These are phyloP conservation scores for Gobio gobio DNA, from an alignment of 2,113 vertebrate genomes.

Conservation along the genomic window DNA sequence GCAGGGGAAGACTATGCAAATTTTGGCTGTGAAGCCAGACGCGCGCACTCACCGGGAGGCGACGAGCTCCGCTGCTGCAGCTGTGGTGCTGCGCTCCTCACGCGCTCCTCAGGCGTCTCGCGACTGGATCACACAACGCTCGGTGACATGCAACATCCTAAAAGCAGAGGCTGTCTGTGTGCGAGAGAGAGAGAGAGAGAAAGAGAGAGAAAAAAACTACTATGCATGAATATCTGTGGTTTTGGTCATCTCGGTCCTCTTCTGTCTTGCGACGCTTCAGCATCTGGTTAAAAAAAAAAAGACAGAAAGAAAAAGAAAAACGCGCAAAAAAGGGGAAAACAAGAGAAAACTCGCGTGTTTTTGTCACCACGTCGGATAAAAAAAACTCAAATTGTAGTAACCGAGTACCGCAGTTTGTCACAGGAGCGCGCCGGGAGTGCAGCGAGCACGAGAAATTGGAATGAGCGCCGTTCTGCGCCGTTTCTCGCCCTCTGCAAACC, in stretches of 20 bases:
- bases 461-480: constrained; percentile 63
- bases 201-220: constrained; percentile 41
- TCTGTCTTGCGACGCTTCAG: constrained; percentile 64
- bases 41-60: constrained; percentile 74
- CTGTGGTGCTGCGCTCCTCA: constrained; percentile 64
- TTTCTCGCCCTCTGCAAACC: constrained; percentile 77
- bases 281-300: constrained; percentile 64
- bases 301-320: constrained; percentile 47
- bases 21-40: constrained; percentile 65
- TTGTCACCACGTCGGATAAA: constrained; percentile 47
- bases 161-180: constrained; percentile 75
- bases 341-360: constrained; percentile 50
- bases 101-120: constrained; percentile 58
- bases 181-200: constrained; percentile 52
- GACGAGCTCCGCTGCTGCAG: constrained; percentile 66
- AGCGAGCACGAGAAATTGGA: constrained; percentile 66
- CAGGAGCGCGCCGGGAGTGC: constrained; percentile 68
- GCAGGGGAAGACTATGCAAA: constrained; percentile 65
- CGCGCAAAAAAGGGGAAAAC: background rate
- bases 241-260: constrained; percentile 55
- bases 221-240: constrained; percentile 16
- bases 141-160: constrained; percentile 80
- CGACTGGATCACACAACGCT: constrained; percentile 76
- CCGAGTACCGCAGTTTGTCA: constrained; percentile 60
- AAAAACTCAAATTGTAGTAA: constrained; percentile 46